Percentiles rank a stretch among this genome's conserved stretches.
These are phyloP conservation scores for Drosophila dives DNA, from an alignment of 2,888 invertebrate genomes.

Conservation along the genomic window DNA sequence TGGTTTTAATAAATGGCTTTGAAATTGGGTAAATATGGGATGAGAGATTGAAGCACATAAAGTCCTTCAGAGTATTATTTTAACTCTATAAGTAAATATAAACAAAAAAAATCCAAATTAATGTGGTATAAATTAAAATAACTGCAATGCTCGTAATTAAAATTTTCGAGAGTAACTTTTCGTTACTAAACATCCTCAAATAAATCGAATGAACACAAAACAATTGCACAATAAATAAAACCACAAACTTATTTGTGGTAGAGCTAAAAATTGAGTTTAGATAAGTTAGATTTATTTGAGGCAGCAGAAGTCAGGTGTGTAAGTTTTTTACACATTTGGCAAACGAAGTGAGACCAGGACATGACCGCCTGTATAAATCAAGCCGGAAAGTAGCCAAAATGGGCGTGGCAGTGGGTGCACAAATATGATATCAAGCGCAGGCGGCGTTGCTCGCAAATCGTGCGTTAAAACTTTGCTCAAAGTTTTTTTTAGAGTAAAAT, in stretches of 20 bases:
- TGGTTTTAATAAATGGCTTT: background rate
- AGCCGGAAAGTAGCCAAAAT: conserved; percentile 48
- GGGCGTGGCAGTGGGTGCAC: conserved; percentile 58
- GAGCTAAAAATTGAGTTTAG: conserved; percentile 22
- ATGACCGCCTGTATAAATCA: conserved; percentile 67
- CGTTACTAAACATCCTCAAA: background rate
- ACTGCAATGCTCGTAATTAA: background rate
- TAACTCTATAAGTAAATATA: background rate
- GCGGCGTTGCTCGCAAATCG: conserved; percentile 71
- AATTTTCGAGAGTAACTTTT: background rate
- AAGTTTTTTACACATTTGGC: conserved; percentile 71
- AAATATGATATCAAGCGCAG: conserved; percentile 80
- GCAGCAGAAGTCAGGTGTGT: conserved; percentile 18
- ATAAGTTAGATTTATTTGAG: conserved; percentile 6
- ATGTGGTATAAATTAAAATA: background rate
- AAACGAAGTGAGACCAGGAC: conserved; percentile 36
- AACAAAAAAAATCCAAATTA: background rate
- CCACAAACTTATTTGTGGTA: background rate
- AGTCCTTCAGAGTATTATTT: background rate
- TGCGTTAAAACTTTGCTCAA: conserved; percentile 77
- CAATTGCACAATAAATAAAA: background rate
- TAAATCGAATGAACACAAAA: background rate
- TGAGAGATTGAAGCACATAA: background rate
- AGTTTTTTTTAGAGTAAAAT: conserved; percentile 75
- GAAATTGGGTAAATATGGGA: background rate